Percentiles rank a stretch among this genome's conserved stretches.
Conservation (phyloP, 35 echinoderm and acorn worm genomes). For the Heliocidaris erythrogramma region DNA sequence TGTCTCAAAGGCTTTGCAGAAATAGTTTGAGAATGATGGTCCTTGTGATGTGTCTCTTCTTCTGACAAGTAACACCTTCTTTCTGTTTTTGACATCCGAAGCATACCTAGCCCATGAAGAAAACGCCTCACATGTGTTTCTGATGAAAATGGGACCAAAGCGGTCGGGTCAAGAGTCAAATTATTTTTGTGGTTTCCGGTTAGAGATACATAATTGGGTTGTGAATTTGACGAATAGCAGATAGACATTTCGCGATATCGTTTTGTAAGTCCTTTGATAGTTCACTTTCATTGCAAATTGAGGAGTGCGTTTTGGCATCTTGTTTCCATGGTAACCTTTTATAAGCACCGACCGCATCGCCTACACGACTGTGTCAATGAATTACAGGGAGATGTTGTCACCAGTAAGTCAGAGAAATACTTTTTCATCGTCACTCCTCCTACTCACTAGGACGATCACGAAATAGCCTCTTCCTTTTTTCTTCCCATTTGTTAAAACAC, state of each 20-base stretch:
- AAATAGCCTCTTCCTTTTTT: too few species aligned
- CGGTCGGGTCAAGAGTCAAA: not conserved
- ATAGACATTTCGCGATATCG: not conserved
- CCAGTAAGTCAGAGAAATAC: too few species aligned
- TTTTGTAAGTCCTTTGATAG: not conserved
- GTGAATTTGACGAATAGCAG: not conserved
- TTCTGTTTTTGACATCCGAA: not conserved
- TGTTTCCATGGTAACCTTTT: not conserved
- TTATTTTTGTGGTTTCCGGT: slow-evolving; percentile 17
- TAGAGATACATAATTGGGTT: not conserved
- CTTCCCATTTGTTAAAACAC: too few species aligned
- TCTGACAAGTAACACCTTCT: not conserved
- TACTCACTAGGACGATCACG: too few species aligned
- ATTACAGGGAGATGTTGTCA: not conserved
- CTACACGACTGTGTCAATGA: not conserved
- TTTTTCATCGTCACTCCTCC: too few species aligned
- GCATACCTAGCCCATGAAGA: not conserved
- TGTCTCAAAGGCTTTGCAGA: too few species aligned
- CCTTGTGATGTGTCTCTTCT: not conserved
- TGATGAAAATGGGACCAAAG: slow-evolving; percentile 10
- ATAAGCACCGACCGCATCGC: not conserved
- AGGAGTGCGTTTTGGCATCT: not conserved
- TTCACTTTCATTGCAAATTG: not conserved
- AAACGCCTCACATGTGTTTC: not conserved
- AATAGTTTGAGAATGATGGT: too few species aligned